These are phyloP conservation scores for Hypotaenidia okinawae DNA, from an alignment of 2,797 vertebrate species.

Conservation along the genomic window DNA sequence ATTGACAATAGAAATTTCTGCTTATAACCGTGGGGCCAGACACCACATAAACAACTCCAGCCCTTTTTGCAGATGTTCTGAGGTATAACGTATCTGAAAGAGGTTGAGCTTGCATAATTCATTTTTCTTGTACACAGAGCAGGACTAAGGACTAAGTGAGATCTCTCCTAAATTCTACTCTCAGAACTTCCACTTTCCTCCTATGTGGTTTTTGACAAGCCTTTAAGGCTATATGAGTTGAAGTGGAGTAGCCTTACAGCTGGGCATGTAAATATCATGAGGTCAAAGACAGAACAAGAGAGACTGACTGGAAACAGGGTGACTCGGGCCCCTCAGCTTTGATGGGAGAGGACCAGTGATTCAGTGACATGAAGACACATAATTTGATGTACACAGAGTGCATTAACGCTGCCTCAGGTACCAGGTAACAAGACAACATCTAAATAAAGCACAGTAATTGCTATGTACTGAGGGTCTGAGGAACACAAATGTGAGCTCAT, in stretches of 20 bases:
- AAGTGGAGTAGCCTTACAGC: background rate
- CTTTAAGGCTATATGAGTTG: background rate
- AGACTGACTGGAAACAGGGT: background rate
- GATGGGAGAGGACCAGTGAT: background rate
- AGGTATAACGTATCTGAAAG: background rate
- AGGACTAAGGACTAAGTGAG: background rate
- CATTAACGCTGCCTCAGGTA: background rate
- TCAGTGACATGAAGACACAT: background rate
- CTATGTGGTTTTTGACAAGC: background rate
- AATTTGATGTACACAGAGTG: background rate
- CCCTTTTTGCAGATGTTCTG: background rate
- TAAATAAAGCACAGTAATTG: conserved; percentile 27
- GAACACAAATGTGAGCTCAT: background rate
- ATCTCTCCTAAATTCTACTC: background rate
- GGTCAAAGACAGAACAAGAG: background rate
- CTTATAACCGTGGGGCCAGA: background rate
- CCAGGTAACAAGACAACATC: background rate
- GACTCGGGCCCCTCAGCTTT: background rate
- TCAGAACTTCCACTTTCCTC: background rate
- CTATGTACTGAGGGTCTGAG: background rate
- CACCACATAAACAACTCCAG: background rate
- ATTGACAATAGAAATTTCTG: background rate
- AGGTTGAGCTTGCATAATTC: background rate
- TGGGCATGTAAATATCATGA: background rate
- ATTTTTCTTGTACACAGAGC: background rate